Base-by-base conservation (phyloP, 2,797 vertebrate genomes). In the Cossypha dichroa region DNA sequence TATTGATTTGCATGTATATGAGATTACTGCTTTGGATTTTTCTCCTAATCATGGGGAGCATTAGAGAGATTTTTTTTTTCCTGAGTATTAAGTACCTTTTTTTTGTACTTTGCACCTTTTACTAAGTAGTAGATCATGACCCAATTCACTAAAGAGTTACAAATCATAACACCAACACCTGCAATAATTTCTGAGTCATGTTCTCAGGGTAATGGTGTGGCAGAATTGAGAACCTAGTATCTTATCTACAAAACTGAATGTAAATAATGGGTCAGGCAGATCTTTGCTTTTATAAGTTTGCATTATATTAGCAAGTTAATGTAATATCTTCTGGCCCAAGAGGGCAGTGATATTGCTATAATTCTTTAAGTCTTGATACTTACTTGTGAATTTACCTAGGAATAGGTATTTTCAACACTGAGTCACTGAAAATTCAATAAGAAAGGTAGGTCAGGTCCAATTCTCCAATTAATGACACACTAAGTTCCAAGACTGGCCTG, bases 1-100 rank as follows among this genome's bases (percentile, higher is more conserved):
- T 92, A 52, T 41, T 45, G 28, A 88, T 93, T 94, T 88, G 36
- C 67, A 67, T 84, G 74, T 82, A 58, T 79, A 86, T 95, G 79
- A 86, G 36, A 63, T 59, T 90, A 90, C 62, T 95, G 31, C 29
- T 88, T 91, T 62, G 33, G 10, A 40, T 78, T 93, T 93, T 93
- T 74, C 41, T 82, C 26, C 26, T 85, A 59, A 69, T 96, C 54
- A 31, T 46, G 5, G 1, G n/a, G 12, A 82, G 11, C 18, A 59
- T 54, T 76, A 46, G 10, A 56, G 6, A 13, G 13, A 36, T 31
- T 46, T 9, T 56, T 56, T 80, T 36, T 45, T 45, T 22, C 20
- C 48, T 79, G 36, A 67, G 54, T 70, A 59, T 88, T 79, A 80
- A 84, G 69, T 79, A 62, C 6, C 7, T 85, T 87, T 31, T 56